Conservation (phyloP, 1,140 invertebrate species). For the Hyposmocoma kahamanoa region DNA sequence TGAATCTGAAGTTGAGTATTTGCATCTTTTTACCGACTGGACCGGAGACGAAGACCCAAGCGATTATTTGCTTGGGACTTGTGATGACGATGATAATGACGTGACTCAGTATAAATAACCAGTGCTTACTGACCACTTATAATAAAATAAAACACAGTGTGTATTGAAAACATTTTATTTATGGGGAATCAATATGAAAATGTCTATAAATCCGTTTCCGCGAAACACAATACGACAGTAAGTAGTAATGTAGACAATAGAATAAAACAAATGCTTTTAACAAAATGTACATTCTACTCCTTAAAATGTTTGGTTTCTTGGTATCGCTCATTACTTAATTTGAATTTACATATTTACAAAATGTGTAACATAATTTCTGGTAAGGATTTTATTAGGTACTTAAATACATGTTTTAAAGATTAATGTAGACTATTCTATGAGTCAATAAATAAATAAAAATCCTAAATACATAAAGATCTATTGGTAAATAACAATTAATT, state of each 20-base stretch:
- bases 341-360: slow-evolving; percentile 71
- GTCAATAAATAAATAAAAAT: no score
- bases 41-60: slow-evolving; percentile 39
- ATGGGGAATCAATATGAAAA: slow-evolving; percentile 54
- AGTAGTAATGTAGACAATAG: slow-evolving; percentile 33
- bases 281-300: slow-evolving; percentile 66
- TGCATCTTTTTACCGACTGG: slow-evolving; percentile 57
- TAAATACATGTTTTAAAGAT: no score
- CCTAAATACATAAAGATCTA: no score
- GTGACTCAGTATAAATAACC: no score
- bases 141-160: slow-evolving; percentile 22
- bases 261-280: slow-evolving; percentile 58
- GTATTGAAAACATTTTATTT: slow-evolving; percentile 64
- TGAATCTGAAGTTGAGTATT: slow-evolving; percentile 43
- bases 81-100: no score
- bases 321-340: slow-evolving; percentile 61
- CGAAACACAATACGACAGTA: slow-evolving; percentile 56
- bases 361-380: slow-evolving; percentile 53
- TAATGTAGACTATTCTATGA: no score
- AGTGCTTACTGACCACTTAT: not conserved
- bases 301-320: slow-evolving; percentile 71
- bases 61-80: not conserved
- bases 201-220: slow-evolving; percentile 41
- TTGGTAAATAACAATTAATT: no score
- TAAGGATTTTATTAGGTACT: slow-evolving; percentile 31